Conservation (phyloP, 2,113 vertebrate species). For the Notarius quadriscutis region DNA sequence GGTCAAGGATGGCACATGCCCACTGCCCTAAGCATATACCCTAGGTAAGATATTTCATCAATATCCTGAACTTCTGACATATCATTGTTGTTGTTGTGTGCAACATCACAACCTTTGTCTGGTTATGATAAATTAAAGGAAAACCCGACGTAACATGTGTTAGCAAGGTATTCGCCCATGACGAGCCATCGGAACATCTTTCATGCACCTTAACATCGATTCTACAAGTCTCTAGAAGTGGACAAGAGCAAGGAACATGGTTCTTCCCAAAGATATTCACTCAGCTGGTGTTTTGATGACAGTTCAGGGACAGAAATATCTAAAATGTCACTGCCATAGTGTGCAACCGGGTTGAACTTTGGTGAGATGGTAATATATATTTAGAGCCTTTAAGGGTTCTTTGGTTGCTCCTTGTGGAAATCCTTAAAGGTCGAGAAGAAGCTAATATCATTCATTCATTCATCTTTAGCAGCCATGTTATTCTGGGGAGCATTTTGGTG, state of each 20-base stretch:
- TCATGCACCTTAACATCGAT: not conserved
- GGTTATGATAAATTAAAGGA: not conserved
- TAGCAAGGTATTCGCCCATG: not conserved
- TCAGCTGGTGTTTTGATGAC: not conserved
- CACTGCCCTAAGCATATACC: too few relatives aligned
- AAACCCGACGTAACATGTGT: not conserved
- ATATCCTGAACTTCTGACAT: not conserved
- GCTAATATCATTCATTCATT: not conserved
- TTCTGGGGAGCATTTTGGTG: not conserved
- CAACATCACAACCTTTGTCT: slow-evolving; percentile 12
- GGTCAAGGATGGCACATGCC: too few relatives aligned
- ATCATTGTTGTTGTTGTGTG: not conserved
- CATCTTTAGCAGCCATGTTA: not conserved
- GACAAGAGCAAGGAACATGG: not conserved
- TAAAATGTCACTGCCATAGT: not conserved
- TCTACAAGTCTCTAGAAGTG: not conserved
- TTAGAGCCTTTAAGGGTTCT: not conserved
- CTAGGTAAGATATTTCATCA: slow-evolving; percentile 26
- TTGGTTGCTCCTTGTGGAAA: not conserved
- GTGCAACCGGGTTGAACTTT: not conserved
- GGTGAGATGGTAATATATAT: not conserved
- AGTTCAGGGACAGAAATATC: not conserved
- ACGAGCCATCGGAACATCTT: not conserved
- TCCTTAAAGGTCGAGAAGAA: not conserved
- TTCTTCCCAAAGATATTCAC: not conserved